Base-by-base conservation (phyloP, 1,140 invertebrate species). In the Phthorimaea operculella region DNA sequence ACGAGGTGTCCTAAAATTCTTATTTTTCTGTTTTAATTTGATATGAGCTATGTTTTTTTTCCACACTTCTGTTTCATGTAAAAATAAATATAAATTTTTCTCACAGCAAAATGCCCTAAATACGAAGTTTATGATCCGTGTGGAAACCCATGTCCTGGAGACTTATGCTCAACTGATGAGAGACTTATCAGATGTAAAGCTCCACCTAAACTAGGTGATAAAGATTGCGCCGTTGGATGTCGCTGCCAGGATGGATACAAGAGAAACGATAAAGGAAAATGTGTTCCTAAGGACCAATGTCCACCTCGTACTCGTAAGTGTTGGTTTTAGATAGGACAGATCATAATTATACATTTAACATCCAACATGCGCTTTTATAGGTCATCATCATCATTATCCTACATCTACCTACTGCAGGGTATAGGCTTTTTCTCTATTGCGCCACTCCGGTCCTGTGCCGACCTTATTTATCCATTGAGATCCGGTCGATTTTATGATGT, bases 171-270 rank as follows among this genome's bases (percentile, higher is more conserved):
- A 11, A 16, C 9, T 14, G 45, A 47, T 14, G 8, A 9, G 14
- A 15, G 8, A 47, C 5, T 16, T 9, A 47, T 47, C 45, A 9
- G 11, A 10, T 47, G 14, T 47, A 14, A 14, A 47, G 14, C 8
- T 47, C 45, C 45, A 14, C 45, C 45, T 14, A 1, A 62, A 54
- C 11, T 50, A 0, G 63, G 66, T 6, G 57, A 62, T 36, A 33
- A 51, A 9, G 48, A 42, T 0, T 70, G 68, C 39, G 8, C 51
- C 14, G 57, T 61, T 10, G 52, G 57, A 14, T 69, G 66, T 48
- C 57, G 62, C 15, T 69, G 67, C 42, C 15, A 12, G 34, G 62
- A 66, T 39, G 59, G 59, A n/a, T 66, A 60, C 28, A 50, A 14
- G 15, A 45, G 45, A 18, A 34, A 45, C 33, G 11, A 21, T 8